A percentile compares a stretch with the other conserved stretches of the same genome.
Evolutionary conservation across 2,113 vertebrate genomes (phyloP).

Genomic region (Leptosomus discolor): DNA sequence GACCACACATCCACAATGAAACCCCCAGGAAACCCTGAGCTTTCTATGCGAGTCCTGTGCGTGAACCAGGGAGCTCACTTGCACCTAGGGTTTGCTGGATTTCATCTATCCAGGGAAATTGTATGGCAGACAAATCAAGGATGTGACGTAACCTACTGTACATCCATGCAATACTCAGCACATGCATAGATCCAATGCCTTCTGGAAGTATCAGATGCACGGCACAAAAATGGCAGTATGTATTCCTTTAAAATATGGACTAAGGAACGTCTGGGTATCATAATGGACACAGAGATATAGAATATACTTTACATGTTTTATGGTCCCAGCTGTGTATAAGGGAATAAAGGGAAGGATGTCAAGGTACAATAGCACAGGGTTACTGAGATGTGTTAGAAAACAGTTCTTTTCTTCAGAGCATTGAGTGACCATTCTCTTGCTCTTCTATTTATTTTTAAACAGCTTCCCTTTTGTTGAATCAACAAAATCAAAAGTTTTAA

Average conservation of each 20-base stretch:
- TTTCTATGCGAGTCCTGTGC: background rate
- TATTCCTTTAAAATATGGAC: background rate
- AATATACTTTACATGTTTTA: background rate
- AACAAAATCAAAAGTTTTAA: constrained; percentile 19
- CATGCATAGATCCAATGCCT: accelerated
- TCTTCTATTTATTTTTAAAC: background rate
- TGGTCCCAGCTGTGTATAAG: background rate
- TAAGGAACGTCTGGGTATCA: background rate
- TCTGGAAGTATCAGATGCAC: background rate
- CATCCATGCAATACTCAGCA: background rate
- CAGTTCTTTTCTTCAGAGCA: background rate
- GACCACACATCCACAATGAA: background rate
- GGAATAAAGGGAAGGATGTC: background rate
- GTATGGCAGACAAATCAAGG: accelerated
- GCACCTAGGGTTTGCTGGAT: background rate
- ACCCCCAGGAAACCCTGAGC: background rate
- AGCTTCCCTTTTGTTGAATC: background rate
- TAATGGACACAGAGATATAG: background rate
- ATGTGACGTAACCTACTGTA: accelerated
- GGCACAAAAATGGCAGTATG: background rate
- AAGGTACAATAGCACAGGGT: background rate
- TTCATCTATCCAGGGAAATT: background rate
- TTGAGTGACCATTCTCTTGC: background rate
- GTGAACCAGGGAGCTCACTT: background rate
- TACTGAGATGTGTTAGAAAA: background rate